Evolutionary conservation across 1,140 invertebrate species (phyloP).

Genomic region (Colletes gigas): DNA sequence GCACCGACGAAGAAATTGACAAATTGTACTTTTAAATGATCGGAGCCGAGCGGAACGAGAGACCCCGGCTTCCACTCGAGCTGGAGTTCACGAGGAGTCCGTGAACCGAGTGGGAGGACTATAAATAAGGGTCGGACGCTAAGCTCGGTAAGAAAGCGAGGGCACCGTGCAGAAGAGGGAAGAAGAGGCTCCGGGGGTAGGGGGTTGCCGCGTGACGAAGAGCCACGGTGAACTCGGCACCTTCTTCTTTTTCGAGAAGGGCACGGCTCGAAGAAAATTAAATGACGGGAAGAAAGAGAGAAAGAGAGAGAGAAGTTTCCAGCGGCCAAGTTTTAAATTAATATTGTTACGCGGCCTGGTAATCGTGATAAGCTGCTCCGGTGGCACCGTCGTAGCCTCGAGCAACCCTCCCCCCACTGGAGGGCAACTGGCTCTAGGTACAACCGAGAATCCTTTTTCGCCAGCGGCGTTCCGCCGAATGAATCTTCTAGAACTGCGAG

Average conservation of each 20-base stretch:
- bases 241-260: conserved; percentile 43
- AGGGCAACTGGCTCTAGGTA: neutral
- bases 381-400: neutral
- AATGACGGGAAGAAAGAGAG: conserved; percentile 38
- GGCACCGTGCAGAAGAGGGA: neutral
- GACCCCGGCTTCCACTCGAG: conserved; percentile 18
- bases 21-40: conserved; percentile 70
- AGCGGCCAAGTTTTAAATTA: conserved; percentile 62
- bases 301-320: conserved; percentile 31
- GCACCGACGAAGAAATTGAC: conserved; percentile 63
- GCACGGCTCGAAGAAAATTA: conserved; percentile 57
- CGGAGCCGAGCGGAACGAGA: conserved; percentile 45
- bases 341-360: conserved; percentile 60
- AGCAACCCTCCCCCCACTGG: neutral
- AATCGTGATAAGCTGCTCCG: conserved; percentile 60
- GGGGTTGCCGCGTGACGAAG: conserved; percentile 32
- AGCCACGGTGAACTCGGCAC: conserved; percentile 5
- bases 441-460: conserved; percentile 17
- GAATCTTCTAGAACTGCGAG: conserved; percentile 21
- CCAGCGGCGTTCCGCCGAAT: conserved; percentile 6
- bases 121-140: conserved; percentile 64
- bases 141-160: conserved; percentile 38
- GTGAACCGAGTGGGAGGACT: conserved; percentile 46
- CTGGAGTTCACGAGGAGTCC: conserved; percentile 39
- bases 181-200: neutral